These are phyloP conservation scores for Chunga burmeisteri DNA, from an alignment of 2,113 vertebrate genomes.

Conservation along the genomic window DNA sequence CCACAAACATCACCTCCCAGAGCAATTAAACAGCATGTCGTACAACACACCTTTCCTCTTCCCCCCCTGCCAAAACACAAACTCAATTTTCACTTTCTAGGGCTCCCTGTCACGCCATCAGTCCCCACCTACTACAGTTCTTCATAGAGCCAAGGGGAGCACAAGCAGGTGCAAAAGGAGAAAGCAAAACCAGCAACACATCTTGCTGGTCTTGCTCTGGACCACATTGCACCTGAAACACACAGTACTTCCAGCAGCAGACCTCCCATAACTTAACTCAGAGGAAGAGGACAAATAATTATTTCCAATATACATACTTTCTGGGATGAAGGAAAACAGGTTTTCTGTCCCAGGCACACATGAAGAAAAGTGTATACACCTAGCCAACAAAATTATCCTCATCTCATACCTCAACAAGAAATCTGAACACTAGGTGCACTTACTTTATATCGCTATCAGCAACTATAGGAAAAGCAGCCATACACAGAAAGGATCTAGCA, in stretches of 20 bases:
- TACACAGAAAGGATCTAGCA: background rate
- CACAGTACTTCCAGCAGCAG: background rate
- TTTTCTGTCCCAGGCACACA: background rate
- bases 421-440: background rate
- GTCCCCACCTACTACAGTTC: background rate
- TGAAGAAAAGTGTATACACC: background rate
- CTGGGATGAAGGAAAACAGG: background rate
- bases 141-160: background rate
- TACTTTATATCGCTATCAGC: background rate
- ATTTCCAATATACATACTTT: background rate
- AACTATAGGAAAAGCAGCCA: background rate
- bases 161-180: background rate
- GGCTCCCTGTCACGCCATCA: background rate
- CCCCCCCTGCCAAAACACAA: background rate
- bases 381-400: background rate
- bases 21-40: background rate
- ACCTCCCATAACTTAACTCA: background rate
- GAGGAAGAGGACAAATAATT: background rate
- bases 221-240: background rate
- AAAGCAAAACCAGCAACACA: background rate
- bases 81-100: background rate
- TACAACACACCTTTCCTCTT: background rate
- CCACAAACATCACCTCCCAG: background rate
- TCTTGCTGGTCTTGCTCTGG: background rate
- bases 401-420: background rate